Evolutionary conservation across 1,140 invertebrate genomes (phyloP).

Genomic region (Lepidurus apus): DNA sequence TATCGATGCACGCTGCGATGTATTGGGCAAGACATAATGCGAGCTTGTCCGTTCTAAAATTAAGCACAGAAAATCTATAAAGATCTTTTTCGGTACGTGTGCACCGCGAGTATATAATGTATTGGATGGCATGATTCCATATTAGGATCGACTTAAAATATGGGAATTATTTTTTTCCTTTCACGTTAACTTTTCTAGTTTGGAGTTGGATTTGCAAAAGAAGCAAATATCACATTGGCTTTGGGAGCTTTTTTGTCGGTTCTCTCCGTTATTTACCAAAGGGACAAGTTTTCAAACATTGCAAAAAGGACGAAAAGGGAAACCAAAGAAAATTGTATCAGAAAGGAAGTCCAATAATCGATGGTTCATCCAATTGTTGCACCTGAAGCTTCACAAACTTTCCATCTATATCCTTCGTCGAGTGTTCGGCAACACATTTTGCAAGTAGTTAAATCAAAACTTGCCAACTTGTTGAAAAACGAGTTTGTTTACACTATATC

Average conservation of each 20-base stretch:
- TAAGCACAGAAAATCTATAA: neutral
- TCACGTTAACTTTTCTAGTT: neutral
- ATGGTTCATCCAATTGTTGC: conserved; percentile 2
- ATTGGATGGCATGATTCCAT: neutral
- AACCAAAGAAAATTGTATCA: neutral
- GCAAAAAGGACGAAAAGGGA: neutral
- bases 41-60: neutral
- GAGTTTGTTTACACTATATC: neutral
- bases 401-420: neutral
- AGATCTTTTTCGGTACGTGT: neutral
- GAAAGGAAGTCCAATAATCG: neutral
- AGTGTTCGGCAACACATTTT: neutral
- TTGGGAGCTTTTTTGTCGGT: neutral
- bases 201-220: neutral
- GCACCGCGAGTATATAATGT: neutral
- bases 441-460: neutral
- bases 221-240: conserved; percentile 18
- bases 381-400: neutral
- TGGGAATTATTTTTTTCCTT: neutral
- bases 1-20: neutral
- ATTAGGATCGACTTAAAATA: neutral
- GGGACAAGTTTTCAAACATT: conserved; percentile 10
- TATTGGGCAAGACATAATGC: neutral
- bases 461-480: too few relatives aligned
- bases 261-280: neutral